Evolutionary conservation across 2,113 vertebrate species (phyloP), one percentile per base, ranked within the genome.

Genomic region (Pleuronectes platessa): DNA sequence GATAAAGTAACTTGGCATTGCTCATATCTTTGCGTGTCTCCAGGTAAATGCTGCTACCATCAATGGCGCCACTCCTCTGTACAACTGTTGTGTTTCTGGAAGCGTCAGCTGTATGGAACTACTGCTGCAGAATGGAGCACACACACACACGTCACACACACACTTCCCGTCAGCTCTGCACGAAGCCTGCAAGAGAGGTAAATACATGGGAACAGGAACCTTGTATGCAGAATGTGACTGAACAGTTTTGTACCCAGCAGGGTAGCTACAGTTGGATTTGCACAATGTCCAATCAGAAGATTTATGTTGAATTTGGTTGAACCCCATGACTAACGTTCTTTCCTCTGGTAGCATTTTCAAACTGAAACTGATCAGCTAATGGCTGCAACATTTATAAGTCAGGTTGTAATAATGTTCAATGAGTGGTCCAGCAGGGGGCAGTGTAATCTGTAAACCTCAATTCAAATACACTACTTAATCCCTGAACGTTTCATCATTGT

Each of bases 31-130:
- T 61, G 10, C 70, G 14, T 71, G 21, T 58, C 4, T 62, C 1
- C 37, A 99, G 98, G 96, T 97, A 51, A 98, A 99, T 0, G 97
- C 96, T 20, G 93, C 95, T 7, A 98, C 97, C 3, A 98, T 99
- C 17, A 97, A 99, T 11, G 97, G 96, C 0, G 93, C 96, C 84
- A 97, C 96, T 13, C 96, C 98, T 3, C 88, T 99, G 37, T 98
- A 96, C 86, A 98, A 98, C 12, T 96, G 97, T 0, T 98, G 98
- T 72, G 94, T 96, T 0, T 94, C 94, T 61, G 98, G 97, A 70
- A 98, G 96, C 2, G 84, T 93, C 0, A 88, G 93, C 1, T 98
- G 97, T 24, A 74, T 95, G 7, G 96, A 97, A 53, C 94, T 99
- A 10, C 92, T 99, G 2, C 83, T 99, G 83, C 95, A 97, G 63